Percentiles rank a stretch among this genome's conserved stretches.
Evolutionary conservation across 2,888 invertebrate species (phyloP).

Genomic region (Argynnis bischoffii): DNA sequence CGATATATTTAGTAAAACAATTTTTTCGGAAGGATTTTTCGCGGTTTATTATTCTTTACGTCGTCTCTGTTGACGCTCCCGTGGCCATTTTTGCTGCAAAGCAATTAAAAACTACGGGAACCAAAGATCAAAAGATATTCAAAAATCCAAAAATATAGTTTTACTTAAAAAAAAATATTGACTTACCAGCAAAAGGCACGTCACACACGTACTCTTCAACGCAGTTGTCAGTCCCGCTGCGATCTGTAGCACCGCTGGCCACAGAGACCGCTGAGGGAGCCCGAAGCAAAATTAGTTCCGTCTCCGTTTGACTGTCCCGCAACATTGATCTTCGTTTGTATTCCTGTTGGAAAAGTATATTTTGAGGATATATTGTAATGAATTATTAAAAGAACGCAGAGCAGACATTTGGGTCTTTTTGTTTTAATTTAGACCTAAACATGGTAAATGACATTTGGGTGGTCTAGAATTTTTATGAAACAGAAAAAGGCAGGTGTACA

Average conservation of each 20-base stretch:
- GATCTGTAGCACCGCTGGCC: conserved; percentile 88
- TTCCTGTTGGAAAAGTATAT: conserved; percentile 81
- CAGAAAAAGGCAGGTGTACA: no score
- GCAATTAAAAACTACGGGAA: no score
- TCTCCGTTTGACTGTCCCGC: conserved; percentile 93
- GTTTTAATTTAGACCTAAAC: no score
- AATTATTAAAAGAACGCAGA: no score
- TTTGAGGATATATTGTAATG: not conserved
- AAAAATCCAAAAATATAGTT: not conserved
- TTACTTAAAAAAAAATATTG: not conserved
- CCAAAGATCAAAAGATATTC: not conserved
- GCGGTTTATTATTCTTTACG: no score
- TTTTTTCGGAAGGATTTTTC: no score
- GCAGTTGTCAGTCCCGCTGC: conserved; percentile 91
- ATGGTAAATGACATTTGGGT: no score
- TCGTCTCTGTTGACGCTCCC: no score
- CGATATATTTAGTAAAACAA: no score
- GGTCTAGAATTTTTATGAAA: no score
- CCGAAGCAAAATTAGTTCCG: conserved; percentile 88
- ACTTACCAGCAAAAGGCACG: conserved; percentile 93
- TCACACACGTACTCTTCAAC: conserved; percentile 93
- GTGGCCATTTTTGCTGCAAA: no score
- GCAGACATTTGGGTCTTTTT: no score
- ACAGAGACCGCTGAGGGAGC: conserved; percentile 90
- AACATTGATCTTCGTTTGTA: conserved; percentile 89